Evolutionary conservation across 2,113 vertebrate species (phyloP).

Genomic region (Pionites leucogaster): DNA sequence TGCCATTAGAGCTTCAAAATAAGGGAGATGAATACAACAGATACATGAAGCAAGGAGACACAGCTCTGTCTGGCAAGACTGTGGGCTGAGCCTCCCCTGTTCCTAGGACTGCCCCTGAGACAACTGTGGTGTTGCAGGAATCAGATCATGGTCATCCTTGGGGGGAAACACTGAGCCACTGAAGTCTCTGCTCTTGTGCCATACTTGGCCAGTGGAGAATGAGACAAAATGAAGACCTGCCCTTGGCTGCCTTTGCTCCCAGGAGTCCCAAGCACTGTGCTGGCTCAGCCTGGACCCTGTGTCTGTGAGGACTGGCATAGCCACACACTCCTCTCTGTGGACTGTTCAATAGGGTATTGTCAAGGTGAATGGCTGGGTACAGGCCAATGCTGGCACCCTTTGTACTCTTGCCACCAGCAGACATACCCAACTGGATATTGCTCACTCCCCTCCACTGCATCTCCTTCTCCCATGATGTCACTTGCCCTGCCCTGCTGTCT

Average conservation of each 20-base stretch:
- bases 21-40: not conserved
- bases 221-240: not conserved
- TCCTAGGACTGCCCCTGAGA: not conserved
- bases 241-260: not conserved
- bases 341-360: not conserved
- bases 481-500: not conserved
- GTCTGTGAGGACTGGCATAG: not conserved
- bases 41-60: not conserved
- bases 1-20: not conserved
- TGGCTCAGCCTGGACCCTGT: accelerated
- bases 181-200: not conserved
- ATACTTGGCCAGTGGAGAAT: not conserved
- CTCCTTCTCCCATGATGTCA: accelerated
- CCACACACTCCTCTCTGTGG: not conserved
- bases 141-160: accelerated
- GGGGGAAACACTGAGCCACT: not conserved
- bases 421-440: not conserved
- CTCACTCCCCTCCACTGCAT: not conserved
- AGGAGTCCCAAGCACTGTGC: accelerated
- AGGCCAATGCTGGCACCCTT: not conserved
- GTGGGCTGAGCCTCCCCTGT: not conserved
- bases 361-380: not conserved
- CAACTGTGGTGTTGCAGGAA: not conserved
- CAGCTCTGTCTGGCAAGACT: not conserved
- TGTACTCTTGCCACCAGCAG: not conserved